These are phyloP conservation scores for Carcharodon carcharias DNA, from an alignment of 2,797 vertebrate species.

Conservation along the genomic window DNA sequence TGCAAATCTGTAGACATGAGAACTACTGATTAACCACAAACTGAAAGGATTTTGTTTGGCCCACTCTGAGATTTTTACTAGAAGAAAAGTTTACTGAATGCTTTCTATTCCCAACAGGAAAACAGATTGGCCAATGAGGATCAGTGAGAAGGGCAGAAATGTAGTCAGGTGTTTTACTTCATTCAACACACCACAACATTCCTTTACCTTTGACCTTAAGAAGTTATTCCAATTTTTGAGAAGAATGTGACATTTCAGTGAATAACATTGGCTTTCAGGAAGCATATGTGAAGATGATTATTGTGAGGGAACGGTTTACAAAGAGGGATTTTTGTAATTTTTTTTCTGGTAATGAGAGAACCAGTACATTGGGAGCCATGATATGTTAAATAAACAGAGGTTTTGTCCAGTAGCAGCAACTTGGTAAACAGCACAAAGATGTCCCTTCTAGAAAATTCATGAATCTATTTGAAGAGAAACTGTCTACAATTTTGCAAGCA, in stretches of 20 bases:
- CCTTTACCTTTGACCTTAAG: neutral
- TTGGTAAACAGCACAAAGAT: neutral
- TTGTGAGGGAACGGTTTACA: neutral
- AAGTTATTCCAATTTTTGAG: neutral
- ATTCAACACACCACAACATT: neutral
- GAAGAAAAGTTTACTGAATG: neutral
- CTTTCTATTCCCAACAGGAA: neutral
- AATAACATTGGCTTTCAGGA: neutral
- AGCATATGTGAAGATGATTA: neutral
- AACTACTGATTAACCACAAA: neutral
- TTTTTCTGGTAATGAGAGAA: neutral
- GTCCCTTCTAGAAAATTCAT: neutral
- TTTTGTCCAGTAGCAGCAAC: neutral
- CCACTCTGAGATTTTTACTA: neutral
- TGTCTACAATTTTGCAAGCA: neutral
- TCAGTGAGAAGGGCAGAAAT: neutral
- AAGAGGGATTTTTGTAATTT: neutral
- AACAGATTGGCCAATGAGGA: neutral
- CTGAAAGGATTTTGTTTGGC: neutral
- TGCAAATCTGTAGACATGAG: neutral
- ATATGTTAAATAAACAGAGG: neutral
- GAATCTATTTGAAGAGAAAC: neutral
- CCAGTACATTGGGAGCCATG: neutral
- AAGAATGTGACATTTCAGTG: neutral
- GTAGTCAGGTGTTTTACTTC: neutral